Evolutionary conservation across 2,888 invertebrate species (phyloP).

Genomic region (Anticlea derivata): DNA sequence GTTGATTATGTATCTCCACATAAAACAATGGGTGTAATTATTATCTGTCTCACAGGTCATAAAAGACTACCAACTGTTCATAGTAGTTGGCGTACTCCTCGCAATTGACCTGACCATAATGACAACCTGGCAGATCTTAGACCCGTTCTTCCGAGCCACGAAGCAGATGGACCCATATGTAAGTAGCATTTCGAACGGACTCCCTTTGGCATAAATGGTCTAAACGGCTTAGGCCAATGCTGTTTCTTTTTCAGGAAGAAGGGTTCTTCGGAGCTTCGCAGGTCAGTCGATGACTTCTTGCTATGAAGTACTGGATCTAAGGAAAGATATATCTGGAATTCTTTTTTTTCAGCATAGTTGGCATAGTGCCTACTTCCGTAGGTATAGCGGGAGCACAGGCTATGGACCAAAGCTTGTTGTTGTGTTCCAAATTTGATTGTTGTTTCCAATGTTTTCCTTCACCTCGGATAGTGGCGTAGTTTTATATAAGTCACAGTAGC

Average conservation of each 20-base stretch:
- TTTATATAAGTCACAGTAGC: slow-evolving; percentile 14
- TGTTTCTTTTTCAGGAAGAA: slow-evolving; percentile 28
- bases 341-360: slow-evolving; percentile 12
- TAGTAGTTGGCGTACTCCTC: slow-evolving; percentile 97
- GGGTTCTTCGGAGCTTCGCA: slow-evolving; percentile 27
- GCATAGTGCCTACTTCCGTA: background rate
- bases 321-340: slow-evolving; percentile 25
- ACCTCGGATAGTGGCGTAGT: background rate
- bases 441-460: slow-evolving; percentile 3
- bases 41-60: slow-evolving; percentile 88
- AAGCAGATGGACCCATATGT: slow-evolving; percentile 96
- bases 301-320: slow-evolving; percentile 15
- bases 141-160: slow-evolving; percentile 96
- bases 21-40: too few species aligned
- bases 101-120: slow-evolving; percentile 96
- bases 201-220: slow-evolving; percentile 13
- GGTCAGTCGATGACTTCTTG: slow-evolving; percentile 21
- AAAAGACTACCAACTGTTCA: slow-evolving; percentile 98
- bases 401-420: background rate
- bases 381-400: slow-evolving; percentile 6
- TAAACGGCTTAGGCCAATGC: slow-evolving; percentile 25
- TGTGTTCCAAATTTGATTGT: background rate
- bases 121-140: slow-evolving; percentile 98
- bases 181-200: slow-evolving; percentile 61
- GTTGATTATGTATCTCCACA: too few species aligned